These are phyloP conservation scores for Narcine bancroftii DNA, from an alignment of 2,113 vertebrate species.

Conservation along the genomic window DNA sequence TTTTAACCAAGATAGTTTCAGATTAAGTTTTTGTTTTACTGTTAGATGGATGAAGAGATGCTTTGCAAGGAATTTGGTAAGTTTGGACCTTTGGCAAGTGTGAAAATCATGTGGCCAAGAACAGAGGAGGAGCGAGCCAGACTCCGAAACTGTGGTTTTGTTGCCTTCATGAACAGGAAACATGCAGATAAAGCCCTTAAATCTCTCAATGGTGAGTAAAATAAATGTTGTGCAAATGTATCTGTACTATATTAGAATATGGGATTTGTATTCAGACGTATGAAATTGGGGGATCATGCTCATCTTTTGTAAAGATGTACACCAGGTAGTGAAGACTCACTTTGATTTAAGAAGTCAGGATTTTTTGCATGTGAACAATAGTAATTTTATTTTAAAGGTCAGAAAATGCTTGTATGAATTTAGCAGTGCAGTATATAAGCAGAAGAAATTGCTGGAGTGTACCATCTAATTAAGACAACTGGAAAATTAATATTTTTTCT, in stretches of 20 bases:
- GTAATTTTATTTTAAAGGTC: not conserved
- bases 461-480: not conserved
- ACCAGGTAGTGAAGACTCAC: no score
- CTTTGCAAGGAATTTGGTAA: constrained; percentile 71
- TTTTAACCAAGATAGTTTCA: constrained; percentile 13
- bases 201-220: constrained; percentile 57
- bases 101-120: constrained; percentile 74
- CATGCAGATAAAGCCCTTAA: constrained; percentile 64
- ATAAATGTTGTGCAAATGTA: not conserved
- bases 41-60: constrained; percentile 70
- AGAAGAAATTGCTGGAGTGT: not conserved
- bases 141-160: constrained; percentile 65
- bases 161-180: constrained; percentile 69
- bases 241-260: not conserved
- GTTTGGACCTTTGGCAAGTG: constrained; percentile 66
- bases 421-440: not conserved
- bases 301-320: not conserved
- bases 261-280: not conserved
- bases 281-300: not conserved
- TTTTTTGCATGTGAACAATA: not conserved
- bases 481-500: not conserved
- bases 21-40: not conserved
- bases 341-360: not conserved
- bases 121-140: constrained; percentile 63
- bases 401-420: not conserved